Conservation (phyloP, 2,888 invertebrate genomes). For the Spisula subtruncata region DNA sequence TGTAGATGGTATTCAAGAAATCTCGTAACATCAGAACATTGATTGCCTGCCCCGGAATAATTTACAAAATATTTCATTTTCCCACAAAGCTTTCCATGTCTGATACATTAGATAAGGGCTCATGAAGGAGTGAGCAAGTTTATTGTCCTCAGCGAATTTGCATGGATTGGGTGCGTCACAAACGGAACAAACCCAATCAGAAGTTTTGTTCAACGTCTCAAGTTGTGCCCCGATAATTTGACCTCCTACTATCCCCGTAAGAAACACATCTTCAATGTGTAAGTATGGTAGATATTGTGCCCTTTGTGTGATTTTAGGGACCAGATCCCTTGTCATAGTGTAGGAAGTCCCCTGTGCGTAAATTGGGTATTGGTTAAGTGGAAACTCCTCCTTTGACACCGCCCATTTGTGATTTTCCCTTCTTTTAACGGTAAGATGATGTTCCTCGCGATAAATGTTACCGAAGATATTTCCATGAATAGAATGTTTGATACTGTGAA, state of each 20-base stretch:
- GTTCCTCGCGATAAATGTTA: neutral
- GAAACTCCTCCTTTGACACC: neutral
- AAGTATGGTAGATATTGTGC: too few relatives aligned
- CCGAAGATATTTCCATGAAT: neutral
- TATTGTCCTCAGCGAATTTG: neutral
- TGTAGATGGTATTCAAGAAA: too few relatives aligned
- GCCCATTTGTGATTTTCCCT: neutral
- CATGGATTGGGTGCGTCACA: neutral
- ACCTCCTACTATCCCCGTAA: neutral
- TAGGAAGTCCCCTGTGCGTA: too few relatives aligned
- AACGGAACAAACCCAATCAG: neutral
- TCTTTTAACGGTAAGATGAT: neutral
- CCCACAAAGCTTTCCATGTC: too few relatives aligned
- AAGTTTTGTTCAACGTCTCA: conserved; percentile 1
- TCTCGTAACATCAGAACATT: too few relatives aligned
- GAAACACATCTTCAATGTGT: too few relatives aligned
- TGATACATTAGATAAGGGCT: too few relatives aligned
- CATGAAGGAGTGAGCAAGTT: too few relatives aligned
- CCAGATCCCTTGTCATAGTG: neutral
- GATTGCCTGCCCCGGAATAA: too few relatives aligned
- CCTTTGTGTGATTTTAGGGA: conserved; percentile 4
- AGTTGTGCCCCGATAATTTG: neutral
- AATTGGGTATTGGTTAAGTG: conserved; percentile 9
- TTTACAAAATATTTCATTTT: too few relatives aligned
- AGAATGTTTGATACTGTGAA: neutral